phyloP scores from a whole-genome alignment of 2,797 vertebrate species.

The Capromys pilorides region DNA sequence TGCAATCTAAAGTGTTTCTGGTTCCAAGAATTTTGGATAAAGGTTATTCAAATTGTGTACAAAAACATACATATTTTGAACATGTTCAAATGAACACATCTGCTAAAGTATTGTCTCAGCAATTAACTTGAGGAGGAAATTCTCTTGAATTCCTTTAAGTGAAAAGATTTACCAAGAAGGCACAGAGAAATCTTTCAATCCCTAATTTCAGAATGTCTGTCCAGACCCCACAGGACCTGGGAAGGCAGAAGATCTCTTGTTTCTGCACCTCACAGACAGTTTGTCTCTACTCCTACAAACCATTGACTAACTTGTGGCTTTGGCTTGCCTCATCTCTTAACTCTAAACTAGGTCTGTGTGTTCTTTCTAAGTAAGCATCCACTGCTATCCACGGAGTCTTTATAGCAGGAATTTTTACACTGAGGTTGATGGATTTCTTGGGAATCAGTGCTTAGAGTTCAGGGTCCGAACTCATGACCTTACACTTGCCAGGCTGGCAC shows the following conservation, averaged over 20 bases:
- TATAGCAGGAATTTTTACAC: background rate
- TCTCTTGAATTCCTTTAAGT: background rate
- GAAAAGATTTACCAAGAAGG: background rate
- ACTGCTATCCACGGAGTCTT: background rate
- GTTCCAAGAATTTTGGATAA: background rate
- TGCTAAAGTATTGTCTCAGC: slow-evolving; percentile 24
- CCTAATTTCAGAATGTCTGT: background rate
- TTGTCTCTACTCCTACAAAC: background rate
- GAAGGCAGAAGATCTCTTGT: background rate
- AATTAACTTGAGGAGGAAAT: slow-evolving; percentile 37
- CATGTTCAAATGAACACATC: background rate
- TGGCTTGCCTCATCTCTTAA: background rate
- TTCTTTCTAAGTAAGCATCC: background rate
- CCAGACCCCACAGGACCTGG: background rate
- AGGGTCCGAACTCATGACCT: too few relatives aligned
- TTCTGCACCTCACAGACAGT: background rate
- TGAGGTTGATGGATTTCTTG: background rate
- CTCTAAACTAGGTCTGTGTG: background rate
- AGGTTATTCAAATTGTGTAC: background rate
- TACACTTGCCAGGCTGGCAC: too few relatives aligned
- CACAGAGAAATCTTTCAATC: background rate
- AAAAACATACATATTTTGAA: slow-evolving; percentile 4
- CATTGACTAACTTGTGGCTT: background rate
- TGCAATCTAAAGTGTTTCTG: background rate
- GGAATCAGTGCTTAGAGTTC: slow-evolving; percentile 6